Conservation (phyloP, 2,888 invertebrate genomes). For the Hirtodrosophila confusa region DNA sequence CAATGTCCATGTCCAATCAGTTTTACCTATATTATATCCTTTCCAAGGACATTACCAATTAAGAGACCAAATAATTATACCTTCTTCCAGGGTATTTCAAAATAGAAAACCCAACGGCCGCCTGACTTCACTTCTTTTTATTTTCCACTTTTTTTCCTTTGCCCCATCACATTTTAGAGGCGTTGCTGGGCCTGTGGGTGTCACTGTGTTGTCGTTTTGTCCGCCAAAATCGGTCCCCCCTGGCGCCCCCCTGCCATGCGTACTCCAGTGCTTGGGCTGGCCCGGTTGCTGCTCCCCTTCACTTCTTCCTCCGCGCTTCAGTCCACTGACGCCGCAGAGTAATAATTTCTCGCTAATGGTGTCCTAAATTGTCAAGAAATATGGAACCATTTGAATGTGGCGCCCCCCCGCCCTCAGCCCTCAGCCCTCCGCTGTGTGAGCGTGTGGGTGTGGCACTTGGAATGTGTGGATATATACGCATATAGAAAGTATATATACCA, state of each 20-base stretch:
- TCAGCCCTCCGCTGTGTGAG: slow-evolving; percentile 25
- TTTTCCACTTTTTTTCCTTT: slow-evolving; percentile 3
- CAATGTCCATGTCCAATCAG: too few species aligned
- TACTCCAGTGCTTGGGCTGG: slow-evolving; percentile 35
- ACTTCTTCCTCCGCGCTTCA: slow-evolving; percentile 16
- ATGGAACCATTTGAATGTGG: slow-evolving; percentile 79
- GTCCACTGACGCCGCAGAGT: slow-evolving; percentile 55
- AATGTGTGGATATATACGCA: slow-evolving; percentile 26
- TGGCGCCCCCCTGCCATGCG: slow-evolving; percentile 4
- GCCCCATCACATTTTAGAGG: slow-evolving; percentile 41
- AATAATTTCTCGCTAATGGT: slow-evolving; percentile 81
- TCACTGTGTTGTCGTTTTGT: slow-evolving; percentile 60
- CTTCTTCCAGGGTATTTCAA: slow-evolving; percentile 8
- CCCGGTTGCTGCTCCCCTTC: slow-evolving; percentile 5
- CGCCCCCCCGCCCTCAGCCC: slow-evolving; percentile 10
- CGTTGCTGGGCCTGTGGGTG: slow-evolving; percentile 38
- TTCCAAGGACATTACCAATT: too few species aligned
- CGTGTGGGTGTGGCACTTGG: slow-evolving; percentile 57
- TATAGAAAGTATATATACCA: slow-evolving; percentile 6
- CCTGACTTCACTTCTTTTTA: slow-evolving; percentile 1
- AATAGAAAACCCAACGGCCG: neutral
- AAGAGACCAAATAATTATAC: too few species aligned
- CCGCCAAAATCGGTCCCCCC: slow-evolving; percentile 46
- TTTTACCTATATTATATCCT: too few species aligned
- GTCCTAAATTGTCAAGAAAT: slow-evolving; percentile 81